A percentile compares a stretch with the other conserved stretches of the same genome.
Evolutionary conservation across 2,797 vertebrate genomes (phyloP).

Genomic region (Eulemur coronatus): DNA sequence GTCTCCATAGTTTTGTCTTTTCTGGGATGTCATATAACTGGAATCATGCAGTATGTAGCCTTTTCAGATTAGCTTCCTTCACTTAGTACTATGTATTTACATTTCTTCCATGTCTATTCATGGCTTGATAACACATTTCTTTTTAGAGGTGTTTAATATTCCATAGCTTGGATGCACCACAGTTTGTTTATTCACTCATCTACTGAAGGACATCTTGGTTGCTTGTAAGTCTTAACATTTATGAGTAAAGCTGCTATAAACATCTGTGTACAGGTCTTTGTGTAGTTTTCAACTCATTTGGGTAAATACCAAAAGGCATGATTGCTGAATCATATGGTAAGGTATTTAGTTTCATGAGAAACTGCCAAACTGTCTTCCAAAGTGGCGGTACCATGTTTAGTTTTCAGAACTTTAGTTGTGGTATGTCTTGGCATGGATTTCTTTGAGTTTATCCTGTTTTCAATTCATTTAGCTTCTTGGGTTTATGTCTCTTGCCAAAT

Average conservation of each 20-base stretch:
- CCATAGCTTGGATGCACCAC: neutral
- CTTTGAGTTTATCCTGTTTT: neutral
- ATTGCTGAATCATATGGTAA: neutral
- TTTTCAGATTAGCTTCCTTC: constrained; percentile 20
- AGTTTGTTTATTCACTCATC: neutral
- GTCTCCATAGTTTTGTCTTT: neutral
- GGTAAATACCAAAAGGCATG: neutral
- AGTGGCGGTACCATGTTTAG: neutral
- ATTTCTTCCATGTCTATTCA: neutral
- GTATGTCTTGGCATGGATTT: neutral
- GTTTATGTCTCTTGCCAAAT: neutral
- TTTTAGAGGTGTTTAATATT: neutral
- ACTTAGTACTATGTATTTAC: neutral
- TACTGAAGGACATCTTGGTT: neutral
- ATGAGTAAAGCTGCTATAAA: neutral
- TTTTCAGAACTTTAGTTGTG: constrained; percentile 44
- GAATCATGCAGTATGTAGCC: neutral
- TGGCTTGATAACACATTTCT: neutral
- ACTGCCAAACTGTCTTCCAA: neutral
- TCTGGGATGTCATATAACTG: neutral
- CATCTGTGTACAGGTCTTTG: neutral
- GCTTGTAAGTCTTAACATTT: neutral
- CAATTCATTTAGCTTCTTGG: neutral
- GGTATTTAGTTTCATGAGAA: neutral
- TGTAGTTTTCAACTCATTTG: neutral